Evolutionary conservation across 2,113 vertebrate genomes (phyloP), one percentile per base, ranked within the genome.

Genomic region (Brienomyrus brachyistius): DNA sequence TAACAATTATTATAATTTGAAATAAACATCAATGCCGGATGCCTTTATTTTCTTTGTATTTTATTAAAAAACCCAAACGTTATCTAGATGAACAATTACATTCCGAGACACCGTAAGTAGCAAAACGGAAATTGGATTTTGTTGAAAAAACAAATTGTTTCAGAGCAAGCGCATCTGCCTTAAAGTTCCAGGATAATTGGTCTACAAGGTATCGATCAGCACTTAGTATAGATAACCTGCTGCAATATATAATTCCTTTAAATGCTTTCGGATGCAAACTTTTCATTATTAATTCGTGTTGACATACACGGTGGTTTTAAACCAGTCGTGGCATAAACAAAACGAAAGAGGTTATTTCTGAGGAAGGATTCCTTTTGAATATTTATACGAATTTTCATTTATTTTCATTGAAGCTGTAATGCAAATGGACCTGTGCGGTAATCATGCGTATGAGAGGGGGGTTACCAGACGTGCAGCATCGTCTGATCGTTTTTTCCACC

Each of bases 111-210:
- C 45, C 82, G 40, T 84, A 45, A 84, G 45, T 13, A 48, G n/a
- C 43, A 43, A 84, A 84, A 48, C 43, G 19, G 82, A 84, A 84
- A 84, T 84, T 84, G 82, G 82, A 84, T 84, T 84, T 48, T 47
- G 45, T 84, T 48, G 82, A 23, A 84, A 84, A 84, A 84, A 84
- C 82, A 84, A 84, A 84, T 84, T 84, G 82, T 84, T 84, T 84
- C 82, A 84, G 82, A 84, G 82, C 82, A 84, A 84, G 6, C 45
- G 82, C 48, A 84, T 84, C 45, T 84, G 45, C 82, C 82, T 48
- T n/a, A 84, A 84, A 84, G 82, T 45, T 47, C 45, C 21, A 48
- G 82, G 47, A 84, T 84, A 84, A 84, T 84, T 84, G 82, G 45
- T n/a, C 82, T 48, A 48, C 45, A n/a, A 84, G 43, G 45, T 48